Evolutionary conservation across 2,113 vertebrate genomes (phyloP).

Genomic region (Sylvicapra grimmia): DNA sequence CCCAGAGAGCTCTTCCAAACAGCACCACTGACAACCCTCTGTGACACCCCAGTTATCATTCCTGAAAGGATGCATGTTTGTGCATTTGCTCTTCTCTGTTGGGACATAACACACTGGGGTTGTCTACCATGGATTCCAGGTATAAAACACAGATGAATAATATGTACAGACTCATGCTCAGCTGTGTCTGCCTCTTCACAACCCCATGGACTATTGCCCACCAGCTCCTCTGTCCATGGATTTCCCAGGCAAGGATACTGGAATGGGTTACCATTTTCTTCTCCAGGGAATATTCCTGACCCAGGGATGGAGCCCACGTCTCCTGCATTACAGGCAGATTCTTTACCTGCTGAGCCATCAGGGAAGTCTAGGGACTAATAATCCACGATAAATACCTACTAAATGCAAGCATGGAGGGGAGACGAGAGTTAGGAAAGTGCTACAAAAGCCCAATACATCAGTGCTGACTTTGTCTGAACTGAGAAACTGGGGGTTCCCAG

Average conservation of each 20-base stretch:
- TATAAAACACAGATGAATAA: neutral
- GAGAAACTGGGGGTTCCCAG: neutral
- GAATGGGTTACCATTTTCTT: neutral
- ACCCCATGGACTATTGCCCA: neutral
- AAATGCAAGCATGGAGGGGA: neutral
- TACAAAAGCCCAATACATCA: no score
- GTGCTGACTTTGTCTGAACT: neutral
- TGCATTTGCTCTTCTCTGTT: neutral
- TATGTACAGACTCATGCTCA: neutral
- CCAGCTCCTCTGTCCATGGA: neutral
- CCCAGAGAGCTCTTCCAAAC: neutral
- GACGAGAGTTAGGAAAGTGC: neutral
- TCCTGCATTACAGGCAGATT: neutral
- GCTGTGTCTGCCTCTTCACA: accelerated
- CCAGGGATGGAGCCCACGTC: neutral
- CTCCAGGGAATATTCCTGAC: neutral
- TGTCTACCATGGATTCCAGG: neutral
- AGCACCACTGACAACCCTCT: neutral
- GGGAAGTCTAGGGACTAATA: neutral
- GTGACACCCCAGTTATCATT: no score
- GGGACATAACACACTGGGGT: neutral
- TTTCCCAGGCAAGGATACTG: neutral
- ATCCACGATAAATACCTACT: neutral
- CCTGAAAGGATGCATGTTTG: neutral
- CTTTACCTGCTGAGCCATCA: neutral